These are phyloP conservation scores for Osmerus mordax DNA, from an alignment of 2,113 vertebrate species.

Conservation along the genomic window DNA sequence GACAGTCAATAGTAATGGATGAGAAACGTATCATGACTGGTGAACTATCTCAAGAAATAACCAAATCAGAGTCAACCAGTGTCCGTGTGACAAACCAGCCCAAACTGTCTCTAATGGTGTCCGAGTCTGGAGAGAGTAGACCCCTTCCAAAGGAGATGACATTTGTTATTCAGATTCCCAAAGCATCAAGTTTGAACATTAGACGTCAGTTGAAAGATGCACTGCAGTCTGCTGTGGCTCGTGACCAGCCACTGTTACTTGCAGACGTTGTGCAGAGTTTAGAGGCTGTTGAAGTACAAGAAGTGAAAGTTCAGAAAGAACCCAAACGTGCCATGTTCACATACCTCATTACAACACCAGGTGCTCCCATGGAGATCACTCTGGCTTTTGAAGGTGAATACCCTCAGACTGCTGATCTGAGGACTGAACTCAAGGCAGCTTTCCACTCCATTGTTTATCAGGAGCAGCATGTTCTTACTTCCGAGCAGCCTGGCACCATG, in stretches of 20 bases:
- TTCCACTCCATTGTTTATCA: constrained; percentile 81
- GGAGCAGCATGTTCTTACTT: constrained; percentile 73
- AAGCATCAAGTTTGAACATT: constrained; percentile 69
- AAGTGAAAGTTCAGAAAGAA: constrained; percentile 76
- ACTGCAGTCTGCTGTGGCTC: constrained; percentile 78
- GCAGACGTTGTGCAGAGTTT: constrained; percentile 76
- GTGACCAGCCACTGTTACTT: constrained; percentile 74
- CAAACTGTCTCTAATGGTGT: constrained; percentile 41
- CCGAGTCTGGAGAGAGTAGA: constrained; percentile 67
- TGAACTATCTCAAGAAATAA: constrained; percentile 61
- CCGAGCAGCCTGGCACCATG: constrained; percentile 71
- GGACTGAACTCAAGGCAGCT: constrained; percentile 78
- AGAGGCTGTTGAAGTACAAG: constrained; percentile 72
- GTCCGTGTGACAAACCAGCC: constrained; percentile 64
- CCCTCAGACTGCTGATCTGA: constrained; percentile 78
- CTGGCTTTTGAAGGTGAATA: constrained; percentile 76
- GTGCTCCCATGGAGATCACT: constrained; percentile 77
- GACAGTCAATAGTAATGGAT: constrained; percentile 77
- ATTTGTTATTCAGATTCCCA: constrained; percentile 66
- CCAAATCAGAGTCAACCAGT: constrained; percentile 55
- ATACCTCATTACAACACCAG: constrained; percentile 78
- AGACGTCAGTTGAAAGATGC: constrained; percentile 77
- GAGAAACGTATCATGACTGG: constrained; percentile 77
- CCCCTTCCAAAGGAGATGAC: constrained; percentile 77
- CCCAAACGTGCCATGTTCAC: constrained; percentile 72